These are phyloP conservation scores for Caenorhabditis imperialis DNA, from an alignment of 2,888 invertebrate species.

Conservation along the genomic window DNA sequence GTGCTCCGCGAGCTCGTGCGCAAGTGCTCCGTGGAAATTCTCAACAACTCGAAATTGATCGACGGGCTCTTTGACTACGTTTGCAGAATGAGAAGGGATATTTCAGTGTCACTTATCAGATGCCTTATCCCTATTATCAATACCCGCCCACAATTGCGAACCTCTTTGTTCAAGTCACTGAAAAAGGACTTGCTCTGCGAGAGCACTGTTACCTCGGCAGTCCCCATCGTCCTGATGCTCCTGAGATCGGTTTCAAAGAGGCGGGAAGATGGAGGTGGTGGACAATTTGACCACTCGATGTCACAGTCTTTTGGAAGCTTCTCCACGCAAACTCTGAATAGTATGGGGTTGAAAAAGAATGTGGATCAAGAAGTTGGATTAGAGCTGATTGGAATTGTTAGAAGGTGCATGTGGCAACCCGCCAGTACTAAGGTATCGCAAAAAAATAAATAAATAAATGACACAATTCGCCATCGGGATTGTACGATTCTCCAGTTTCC, in stretches of 20 bases:
- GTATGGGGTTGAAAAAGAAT: constrained; percentile 54
- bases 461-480: constrained; percentile 6
- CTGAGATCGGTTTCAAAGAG: constrained; percentile 57
- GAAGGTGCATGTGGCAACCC: constrained; percentile 55
- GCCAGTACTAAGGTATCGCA: constrained; percentile 51
- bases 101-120: constrained; percentile 66
- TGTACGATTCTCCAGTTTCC: not conserved
- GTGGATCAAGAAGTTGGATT: constrained; percentile 53
- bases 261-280: constrained; percentile 45
- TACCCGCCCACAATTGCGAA: constrained; percentile 61
- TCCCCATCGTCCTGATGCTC: constrained; percentile 58
- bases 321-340: constrained; percentile 48
- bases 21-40: constrained; percentile 59
- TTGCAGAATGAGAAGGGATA: constrained; percentile 61
- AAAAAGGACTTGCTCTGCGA: constrained; percentile 60
- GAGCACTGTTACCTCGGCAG: constrained; percentile 50
- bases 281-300: constrained; percentile 55
- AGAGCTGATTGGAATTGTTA: constrained; percentile 58
- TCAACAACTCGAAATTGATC: constrained; percentile 63
- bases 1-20: constrained; percentile 61
- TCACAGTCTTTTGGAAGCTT: constrained; percentile 64
- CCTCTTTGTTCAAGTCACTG: constrained; percentile 60
- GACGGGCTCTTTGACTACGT: constrained; percentile 62
- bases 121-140: constrained; percentile 70
- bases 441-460: too few relatives aligned